A percentile compares a stretch with the other conserved stretches of the same genome.
These are phyloP conservation scores for Thereuonema tuberculata DNA, from an alignment of 1,140 invertebrate genomes.

Conservation along the genomic window DNA sequence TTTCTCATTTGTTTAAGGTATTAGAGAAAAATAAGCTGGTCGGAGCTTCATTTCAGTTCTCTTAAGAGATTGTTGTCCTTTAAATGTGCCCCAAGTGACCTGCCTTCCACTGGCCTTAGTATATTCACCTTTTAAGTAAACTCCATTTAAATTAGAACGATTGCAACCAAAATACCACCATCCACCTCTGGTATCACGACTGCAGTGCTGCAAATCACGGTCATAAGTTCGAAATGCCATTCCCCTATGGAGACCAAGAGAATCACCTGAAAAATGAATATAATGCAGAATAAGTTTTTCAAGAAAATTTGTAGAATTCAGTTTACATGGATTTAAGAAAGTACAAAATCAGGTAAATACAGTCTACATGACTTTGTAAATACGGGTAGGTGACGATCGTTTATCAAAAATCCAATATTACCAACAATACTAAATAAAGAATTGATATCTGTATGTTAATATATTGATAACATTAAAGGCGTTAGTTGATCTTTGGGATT, in stretches of 20 bases:
- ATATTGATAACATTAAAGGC: too few species aligned
- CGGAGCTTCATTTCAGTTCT: constrained; percentile 1
- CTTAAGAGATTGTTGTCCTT: neutral
- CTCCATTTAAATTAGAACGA: constrained; percentile 29
- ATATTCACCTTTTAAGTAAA: constrained; percentile 19
- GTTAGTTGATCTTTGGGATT: too few species aligned
- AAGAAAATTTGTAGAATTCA: neutral
- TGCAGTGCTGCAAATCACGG: constrained; percentile 22
- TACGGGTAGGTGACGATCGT: too few species aligned
- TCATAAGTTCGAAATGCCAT: constrained; percentile 35
- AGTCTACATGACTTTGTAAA: too few species aligned
- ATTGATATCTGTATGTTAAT: too few species aligned
- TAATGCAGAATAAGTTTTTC: neutral
- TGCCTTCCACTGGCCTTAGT: neutral
- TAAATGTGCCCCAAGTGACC: neutral
- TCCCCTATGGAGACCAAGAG: constrained; percentile 31
- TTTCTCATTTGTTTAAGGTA: too few species aligned
- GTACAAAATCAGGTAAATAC: too few species aligned
- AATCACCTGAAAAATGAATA: constrained; percentile 24
- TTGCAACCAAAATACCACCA: constrained; percentile 32
- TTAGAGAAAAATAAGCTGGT: constrained; percentile 6
- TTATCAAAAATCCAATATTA: too few species aligned
- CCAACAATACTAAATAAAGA: too few species aligned
- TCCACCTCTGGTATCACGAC: constrained; percentile 21
- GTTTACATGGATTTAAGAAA: too few species aligned